Evolutionary conservation across 2,888 invertebrate genomes (phyloP).

Genomic region (Plagodis pulveraria): DNA sequence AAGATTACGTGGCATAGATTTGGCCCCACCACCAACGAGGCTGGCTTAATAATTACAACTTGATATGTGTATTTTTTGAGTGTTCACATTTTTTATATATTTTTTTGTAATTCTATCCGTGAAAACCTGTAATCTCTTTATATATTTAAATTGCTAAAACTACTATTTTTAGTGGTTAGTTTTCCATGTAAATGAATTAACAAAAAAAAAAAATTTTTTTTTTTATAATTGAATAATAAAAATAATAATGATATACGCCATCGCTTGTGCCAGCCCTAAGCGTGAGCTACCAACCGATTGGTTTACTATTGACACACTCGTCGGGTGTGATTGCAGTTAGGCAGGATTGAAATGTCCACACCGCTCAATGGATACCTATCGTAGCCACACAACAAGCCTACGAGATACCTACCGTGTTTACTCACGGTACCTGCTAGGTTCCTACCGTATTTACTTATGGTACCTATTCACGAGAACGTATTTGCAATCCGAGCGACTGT

Average conservation of each 20-base stretch:
- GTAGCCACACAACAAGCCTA: background rate
- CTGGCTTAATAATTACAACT: too few species aligned
- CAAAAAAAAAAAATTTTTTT: background rate
- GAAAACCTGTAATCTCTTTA: too few species aligned
- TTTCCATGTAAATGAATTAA: too few species aligned
- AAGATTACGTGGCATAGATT: too few species aligned
- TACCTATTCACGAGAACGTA: background rate
- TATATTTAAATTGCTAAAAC: too few species aligned
- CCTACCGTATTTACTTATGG: background rate
- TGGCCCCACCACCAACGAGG: too few species aligned
- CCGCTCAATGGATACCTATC: background rate
- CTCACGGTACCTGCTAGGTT: background rate
- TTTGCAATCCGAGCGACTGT: background rate
- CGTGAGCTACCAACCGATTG: constrained; percentile 51
- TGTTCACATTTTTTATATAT: too few species aligned
- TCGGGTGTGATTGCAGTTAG: constrained; percentile 58
- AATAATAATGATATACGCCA: background rate
- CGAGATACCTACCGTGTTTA: constrained; percentile 1
- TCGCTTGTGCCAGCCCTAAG: constrained; percentile 33
- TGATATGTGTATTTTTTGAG: too few species aligned
- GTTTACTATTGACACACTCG: constrained; percentile 67
- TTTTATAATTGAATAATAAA: too few species aligned
- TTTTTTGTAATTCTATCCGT: too few species aligned
- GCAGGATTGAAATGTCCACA: constrained; percentile 52
- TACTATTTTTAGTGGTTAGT: too few species aligned